These are phyloP conservation scores for Zhengitettix transpicula DNA, from an alignment of 2,888 invertebrate species.

Conservation along the genomic window DNA sequence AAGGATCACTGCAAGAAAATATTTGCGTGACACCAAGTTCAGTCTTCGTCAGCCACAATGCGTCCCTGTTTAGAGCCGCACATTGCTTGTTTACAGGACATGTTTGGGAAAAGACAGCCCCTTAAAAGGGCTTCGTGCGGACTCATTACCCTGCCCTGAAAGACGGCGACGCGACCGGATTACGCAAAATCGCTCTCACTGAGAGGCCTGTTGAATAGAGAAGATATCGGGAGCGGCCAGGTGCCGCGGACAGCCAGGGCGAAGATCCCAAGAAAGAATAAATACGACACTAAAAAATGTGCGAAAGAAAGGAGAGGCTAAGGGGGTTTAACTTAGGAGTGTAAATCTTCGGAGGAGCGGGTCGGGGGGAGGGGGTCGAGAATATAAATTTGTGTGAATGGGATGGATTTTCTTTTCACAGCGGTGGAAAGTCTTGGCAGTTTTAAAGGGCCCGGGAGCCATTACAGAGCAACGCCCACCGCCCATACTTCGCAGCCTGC, in stretches of 20 bases:
- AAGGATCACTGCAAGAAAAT: too few species aligned
- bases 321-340: constrained; percentile 4
- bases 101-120: too few species aligned
- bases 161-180: too few species aligned
- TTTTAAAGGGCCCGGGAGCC: constrained; percentile 4
- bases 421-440: constrained; percentile 2
- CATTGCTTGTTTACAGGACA: too few species aligned
- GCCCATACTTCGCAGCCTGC: background rate
- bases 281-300: constrained; percentile 7
- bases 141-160: too few species aligned
- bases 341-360: constrained; percentile 3
- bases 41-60: too few species aligned
- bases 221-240: background rate
- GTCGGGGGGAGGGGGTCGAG: background rate
- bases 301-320: constrained; percentile 1
- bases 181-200: too few species aligned
- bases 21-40: too few species aligned
- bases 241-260: background rate
- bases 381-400: constrained; percentile 7
- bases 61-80: too few species aligned
- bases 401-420: constrained; percentile 7
- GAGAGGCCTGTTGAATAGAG: background rate
- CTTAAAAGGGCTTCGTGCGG: too few species aligned
- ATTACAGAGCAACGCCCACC: background rate
- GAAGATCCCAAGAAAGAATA: constrained; percentile 3